A percentile compares a stretch with the other conserved stretches of the same genome.
phyloP scores from a whole-genome alignment of 2,888 invertebrate genomes.

The Agrochola macilenta region DNA sequence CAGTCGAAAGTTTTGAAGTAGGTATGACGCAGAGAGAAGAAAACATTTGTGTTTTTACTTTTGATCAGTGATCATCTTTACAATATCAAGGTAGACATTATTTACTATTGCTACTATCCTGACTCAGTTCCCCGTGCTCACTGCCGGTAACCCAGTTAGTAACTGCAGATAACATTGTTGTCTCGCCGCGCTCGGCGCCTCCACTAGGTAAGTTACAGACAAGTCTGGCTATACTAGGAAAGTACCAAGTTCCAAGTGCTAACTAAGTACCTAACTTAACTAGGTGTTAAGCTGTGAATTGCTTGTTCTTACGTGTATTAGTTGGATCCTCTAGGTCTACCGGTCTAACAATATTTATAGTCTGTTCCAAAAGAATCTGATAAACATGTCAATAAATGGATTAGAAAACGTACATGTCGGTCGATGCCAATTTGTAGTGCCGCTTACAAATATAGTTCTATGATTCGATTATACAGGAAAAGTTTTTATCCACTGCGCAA shows the following conservation, averaged over 20 bases:
- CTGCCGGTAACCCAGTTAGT: constrained; percentile 9
- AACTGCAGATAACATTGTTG: constrained; percentile 2
- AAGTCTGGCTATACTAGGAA: not conserved
- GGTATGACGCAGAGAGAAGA: not conserved
- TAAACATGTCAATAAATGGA: not conserved
- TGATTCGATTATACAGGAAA: not conserved
- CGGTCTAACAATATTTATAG: not conserved
- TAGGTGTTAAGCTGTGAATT: constrained; percentile 18
- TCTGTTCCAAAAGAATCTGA: not conserved
- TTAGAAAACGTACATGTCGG: not conserved
- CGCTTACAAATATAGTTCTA: not conserved
- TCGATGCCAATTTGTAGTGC: not conserved
- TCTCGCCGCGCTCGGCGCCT: not conserved
- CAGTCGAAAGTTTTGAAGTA: not conserved
- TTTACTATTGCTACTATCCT: not conserved
- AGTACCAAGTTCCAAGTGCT: not conserved
- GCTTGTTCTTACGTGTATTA: constrained; percentile 11
- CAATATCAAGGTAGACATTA: not conserved
- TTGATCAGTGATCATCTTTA: not conserved
- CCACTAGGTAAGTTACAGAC: not conserved
- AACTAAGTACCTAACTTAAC: constrained; percentile 24
- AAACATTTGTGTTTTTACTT: not conserved
- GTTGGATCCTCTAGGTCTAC: not conserved
- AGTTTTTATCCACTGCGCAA: no score
- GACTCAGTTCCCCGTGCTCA: not conserved